Conservation (phyloP, 2,797 vertebrate species). For the Gobio occitaniae region DNA sequence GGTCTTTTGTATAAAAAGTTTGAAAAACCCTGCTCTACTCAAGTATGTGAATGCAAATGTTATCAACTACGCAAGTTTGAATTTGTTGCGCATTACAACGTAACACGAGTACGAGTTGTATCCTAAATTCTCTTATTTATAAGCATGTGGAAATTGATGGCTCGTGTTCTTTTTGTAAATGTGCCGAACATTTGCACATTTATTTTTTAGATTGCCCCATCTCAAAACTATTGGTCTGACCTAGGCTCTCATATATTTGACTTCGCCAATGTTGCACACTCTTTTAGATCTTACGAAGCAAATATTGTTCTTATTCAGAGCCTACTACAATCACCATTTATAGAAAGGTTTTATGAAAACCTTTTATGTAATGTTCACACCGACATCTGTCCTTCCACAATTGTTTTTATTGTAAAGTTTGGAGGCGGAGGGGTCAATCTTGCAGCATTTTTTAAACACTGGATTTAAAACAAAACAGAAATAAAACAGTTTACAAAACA, state of each 20-base stretch:
- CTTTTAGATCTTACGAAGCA: background rate
- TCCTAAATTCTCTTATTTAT: background rate
- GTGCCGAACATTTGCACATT: background rate
- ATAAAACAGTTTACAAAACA: constrained; percentile 68
- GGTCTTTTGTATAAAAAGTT: background rate
- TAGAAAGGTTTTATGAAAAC: constrained; percentile 50
- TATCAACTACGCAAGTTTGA: background rate
- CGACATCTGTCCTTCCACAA: constrained; percentile 51
- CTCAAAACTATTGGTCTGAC: background rate
- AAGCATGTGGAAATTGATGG: background rate
- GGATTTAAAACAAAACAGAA: constrained; percentile 76
- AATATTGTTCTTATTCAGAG: background rate
- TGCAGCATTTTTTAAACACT: constrained; percentile 68
- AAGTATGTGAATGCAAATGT: background rate
- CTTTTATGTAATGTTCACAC: constrained; percentile 65
- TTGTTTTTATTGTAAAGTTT: constrained; percentile 75
- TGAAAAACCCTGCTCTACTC: background rate
- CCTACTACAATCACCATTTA: background rate
- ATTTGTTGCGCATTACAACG: background rate
- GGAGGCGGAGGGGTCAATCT: constrained; percentile 62
- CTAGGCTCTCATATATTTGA: background rate
- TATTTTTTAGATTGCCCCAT: background rate
- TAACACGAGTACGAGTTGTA: background rate
- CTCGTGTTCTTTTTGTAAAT: background rate
- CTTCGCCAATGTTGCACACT: background rate